Evolutionary conservation across 1,140 invertebrate genomes (phyloP).

Genomic region (Drosophila malerkotliana): DNA sequence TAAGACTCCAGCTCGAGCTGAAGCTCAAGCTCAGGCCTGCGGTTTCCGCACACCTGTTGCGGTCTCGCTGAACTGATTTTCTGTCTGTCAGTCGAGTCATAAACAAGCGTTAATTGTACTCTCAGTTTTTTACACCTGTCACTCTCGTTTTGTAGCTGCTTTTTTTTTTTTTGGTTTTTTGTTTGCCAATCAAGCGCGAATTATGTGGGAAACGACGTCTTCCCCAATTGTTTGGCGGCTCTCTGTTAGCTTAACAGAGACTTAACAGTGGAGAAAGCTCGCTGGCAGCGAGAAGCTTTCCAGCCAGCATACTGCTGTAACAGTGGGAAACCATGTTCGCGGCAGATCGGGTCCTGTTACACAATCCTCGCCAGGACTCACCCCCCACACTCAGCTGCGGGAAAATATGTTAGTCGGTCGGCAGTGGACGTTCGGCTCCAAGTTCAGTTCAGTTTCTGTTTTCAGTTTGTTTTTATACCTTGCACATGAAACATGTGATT

Average conservation of each 20-base stretch:
- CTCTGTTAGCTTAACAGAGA: slow-evolving; percentile 15
- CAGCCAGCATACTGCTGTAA: slow-evolving; percentile 8
- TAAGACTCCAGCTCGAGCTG: no score
- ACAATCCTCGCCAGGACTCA: slow-evolving; percentile 6
- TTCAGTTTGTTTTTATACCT: slow-evolving; percentile 81
- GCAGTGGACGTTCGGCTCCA: slow-evolving; percentile 26
- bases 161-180: neutral
- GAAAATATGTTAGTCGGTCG: slow-evolving; percentile 47
- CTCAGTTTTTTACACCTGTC: slow-evolving; percentile 33
- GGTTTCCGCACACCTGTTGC: slow-evolving; percentile 51
- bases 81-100: slow-evolving; percentile 40
- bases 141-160: neutral
- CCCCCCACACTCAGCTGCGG: neutral
- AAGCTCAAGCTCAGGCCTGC: slow-evolving; percentile 1
- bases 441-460: slow-evolving; percentile 37
- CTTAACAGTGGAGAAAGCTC: slow-evolving; percentile 19
- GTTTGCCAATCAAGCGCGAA: slow-evolving; percentile 22
- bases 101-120: slow-evolving; percentile 63
- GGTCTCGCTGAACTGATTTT: slow-evolving; percentile 33
- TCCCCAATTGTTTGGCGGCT: neutral
- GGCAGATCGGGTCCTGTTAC: slow-evolving; percentile 30
- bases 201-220: slow-evolving; percentile 38
- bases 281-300: slow-evolving; percentile 17
- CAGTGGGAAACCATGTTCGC: slow-evolving; percentile 17
- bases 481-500: slow-evolving; percentile 82